phyloP scores from a whole-genome alignment of 2,888 invertebrate genomes.

The Noctua pronuba region DNA sequence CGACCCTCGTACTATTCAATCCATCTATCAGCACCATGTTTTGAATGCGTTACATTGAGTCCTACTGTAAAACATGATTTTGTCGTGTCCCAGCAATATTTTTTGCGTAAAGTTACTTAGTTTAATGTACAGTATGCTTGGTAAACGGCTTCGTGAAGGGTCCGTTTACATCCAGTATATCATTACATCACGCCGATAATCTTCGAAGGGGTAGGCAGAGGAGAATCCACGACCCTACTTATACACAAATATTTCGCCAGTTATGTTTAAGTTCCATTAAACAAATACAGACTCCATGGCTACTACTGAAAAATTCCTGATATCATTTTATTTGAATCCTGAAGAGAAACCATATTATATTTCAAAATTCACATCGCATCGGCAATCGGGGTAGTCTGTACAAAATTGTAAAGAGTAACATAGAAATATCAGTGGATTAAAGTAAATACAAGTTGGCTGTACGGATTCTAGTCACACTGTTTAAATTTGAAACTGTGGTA shows the following conservation, averaged over 20 bases:
- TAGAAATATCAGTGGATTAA: conserved; percentile 66
- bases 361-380: conserved; percentile 59
- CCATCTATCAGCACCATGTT: too few relatives aligned
- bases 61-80: too few relatives aligned
- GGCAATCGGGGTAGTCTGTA: conserved; percentile 45
- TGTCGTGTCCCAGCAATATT: too few relatives aligned
- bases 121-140: too few relatives aligned
- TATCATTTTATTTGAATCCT: background rate
- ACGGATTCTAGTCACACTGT: conserved; percentile 74
- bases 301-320: background rate
- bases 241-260: background rate
- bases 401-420: conserved; percentile 49
- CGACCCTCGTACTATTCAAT: too few relatives aligned
- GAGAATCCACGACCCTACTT: background rate
- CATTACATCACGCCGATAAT: background rate
- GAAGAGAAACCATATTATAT: conserved; percentile 11
- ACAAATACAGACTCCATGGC: background rate
- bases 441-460: conserved; percentile 64
- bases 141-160: too few relatives aligned
- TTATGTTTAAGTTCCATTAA: background rate
- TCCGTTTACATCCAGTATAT: too few relatives aligned
- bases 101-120: too few relatives aligned
- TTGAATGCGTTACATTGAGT: too few relatives aligned
- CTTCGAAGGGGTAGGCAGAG: background rate
- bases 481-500: conserved; percentile 81